Conservation (phyloP, 2,113 vertebrate genomes). For the Semnornis frantzii region DNA sequence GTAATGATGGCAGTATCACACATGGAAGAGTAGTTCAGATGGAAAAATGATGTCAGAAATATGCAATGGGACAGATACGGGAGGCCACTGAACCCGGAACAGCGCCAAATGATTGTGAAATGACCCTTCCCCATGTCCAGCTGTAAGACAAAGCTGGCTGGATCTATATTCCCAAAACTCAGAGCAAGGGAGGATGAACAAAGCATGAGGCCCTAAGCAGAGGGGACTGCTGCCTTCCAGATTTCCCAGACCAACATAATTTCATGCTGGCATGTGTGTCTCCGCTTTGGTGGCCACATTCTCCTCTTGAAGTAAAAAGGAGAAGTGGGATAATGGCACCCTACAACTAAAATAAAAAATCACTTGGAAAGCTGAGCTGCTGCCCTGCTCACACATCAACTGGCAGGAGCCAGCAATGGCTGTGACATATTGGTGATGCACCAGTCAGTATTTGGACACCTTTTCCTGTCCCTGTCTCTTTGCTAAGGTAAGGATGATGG, state of each 20-base stretch:
- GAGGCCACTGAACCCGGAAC: background rate
- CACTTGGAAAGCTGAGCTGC: background rate
- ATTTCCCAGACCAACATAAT: background rate
- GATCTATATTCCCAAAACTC: conserved; percentile 34
- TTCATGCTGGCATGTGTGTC: background rate
- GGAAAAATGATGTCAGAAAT: background rate
- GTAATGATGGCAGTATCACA: background rate
- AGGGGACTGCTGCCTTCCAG: background rate
- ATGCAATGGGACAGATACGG: background rate
- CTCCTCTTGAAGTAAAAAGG: background rate
- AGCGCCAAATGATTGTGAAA: conserved; percentile 44
- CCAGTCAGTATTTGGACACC: background rate
- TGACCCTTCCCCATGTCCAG: conserved; percentile 15
- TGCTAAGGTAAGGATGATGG: background rate
- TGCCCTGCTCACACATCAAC: background rate
- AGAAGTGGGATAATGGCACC: background rate
- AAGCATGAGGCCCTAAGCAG: background rate
- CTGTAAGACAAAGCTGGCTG: conserved; percentile 35
- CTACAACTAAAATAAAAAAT: background rate
- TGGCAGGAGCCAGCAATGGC: background rate
- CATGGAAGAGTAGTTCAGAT: background rate
- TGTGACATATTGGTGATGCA: background rate
- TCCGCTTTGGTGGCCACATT: background rate
- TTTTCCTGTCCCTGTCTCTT: background rate
- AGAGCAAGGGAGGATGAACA: background rate